Evolutionary conservation across 1,140 invertebrate species (phyloP).

Genomic region (Atta colombica): DNA sequence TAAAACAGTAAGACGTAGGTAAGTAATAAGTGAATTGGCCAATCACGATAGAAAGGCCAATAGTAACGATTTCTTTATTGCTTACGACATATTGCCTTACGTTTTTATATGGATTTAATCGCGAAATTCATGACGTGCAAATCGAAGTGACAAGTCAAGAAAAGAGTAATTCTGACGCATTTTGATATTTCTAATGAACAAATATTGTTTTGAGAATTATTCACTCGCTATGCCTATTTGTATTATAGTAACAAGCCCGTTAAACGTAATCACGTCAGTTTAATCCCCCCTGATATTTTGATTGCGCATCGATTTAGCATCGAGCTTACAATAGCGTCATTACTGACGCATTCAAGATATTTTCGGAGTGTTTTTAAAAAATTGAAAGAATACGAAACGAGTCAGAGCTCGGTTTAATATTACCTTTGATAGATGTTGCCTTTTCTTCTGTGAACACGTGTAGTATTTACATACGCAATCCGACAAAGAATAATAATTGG

Average conservation of each 20-base stretch:
- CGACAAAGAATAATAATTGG: constrained; percentile 25
- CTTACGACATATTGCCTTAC: too few species aligned
- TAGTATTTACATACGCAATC: background rate
- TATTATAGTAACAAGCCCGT: background rate
- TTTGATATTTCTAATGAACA: constrained; percentile 36
- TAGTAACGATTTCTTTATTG: too few species aligned
- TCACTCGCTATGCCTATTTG: constrained; percentile 38
- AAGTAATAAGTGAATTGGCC: too few species aligned
- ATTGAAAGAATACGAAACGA: background rate
- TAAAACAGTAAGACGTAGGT: too few species aligned
- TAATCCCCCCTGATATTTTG: constrained; percentile 51
- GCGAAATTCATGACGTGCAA: constrained; percentile 31
- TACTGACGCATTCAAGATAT: constrained; percentile 63
- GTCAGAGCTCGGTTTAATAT: constrained; percentile 1
- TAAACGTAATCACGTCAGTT: constrained; percentile 17
- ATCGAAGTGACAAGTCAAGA: constrained; percentile 56
- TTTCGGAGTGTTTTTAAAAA: constrained; percentile 54
- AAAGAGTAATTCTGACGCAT: constrained; percentile 56
- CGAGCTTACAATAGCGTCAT: background rate
- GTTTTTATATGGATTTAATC: background rate
- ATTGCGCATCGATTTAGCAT: constrained; percentile 42
- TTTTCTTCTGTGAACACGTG: background rate
- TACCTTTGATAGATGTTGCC: background rate
- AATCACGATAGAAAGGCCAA: too few species aligned
- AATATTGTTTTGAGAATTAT: constrained; percentile 66